phyloP scores from a whole-genome alignment of 2,888 invertebrate species.

The Acanthosoma haemorrhoidale region DNA sequence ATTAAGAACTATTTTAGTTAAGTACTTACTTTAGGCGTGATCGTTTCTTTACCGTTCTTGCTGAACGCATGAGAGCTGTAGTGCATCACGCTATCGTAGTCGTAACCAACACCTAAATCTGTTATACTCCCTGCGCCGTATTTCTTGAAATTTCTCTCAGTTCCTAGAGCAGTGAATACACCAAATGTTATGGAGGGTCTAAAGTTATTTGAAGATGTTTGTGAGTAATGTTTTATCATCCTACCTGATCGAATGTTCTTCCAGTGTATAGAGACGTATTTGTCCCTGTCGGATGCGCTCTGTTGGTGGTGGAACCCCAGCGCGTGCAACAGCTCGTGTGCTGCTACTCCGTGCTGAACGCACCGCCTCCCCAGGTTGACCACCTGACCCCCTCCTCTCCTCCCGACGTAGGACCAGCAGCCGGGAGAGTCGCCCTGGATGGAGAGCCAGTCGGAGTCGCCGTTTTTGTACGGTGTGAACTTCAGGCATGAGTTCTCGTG shows the following conservation, averaged over 20 bases:
- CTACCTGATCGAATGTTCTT: slow-evolving; percentile 50
- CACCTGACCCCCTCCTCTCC: slow-evolving; percentile 56
- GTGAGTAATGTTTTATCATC: not conserved
- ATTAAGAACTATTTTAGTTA: not conserved
- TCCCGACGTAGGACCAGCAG: slow-evolving; percentile 64
- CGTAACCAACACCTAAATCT: slow-evolving; percentile 49
- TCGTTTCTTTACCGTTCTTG: slow-evolving; percentile 49
- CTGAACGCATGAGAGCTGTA: slow-evolving; percentile 52
- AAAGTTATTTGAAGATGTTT: not conserved
- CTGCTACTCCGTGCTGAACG: slow-evolving; percentile 51
- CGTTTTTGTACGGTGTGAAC: slow-evolving; percentile 55
- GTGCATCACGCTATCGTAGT: slow-evolving; percentile 53
- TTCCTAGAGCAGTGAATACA: slow-evolving; percentile 44
- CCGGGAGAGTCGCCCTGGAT: slow-evolving; percentile 52
- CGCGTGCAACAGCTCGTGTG: slow-evolving; percentile 54
- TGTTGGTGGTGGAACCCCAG: slow-evolving; percentile 55
- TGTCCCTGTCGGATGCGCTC: slow-evolving; percentile 50
- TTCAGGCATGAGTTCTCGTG: slow-evolving; percentile 58
- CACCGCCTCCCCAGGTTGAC: slow-evolving; percentile 51
- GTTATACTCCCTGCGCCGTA: slow-evolving; percentile 44
- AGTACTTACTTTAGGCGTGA: slow-evolving; percentile 46
- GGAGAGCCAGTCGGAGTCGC: slow-evolving; percentile 55
- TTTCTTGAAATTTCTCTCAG: slow-evolving; percentile 50
- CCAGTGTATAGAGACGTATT: slow-evolving; percentile 49
- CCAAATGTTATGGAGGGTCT: not conserved